Evolutionary conservation across 2,888 invertebrate species (phyloP).

Genomic region (Chymomyza procnemis): DNA sequence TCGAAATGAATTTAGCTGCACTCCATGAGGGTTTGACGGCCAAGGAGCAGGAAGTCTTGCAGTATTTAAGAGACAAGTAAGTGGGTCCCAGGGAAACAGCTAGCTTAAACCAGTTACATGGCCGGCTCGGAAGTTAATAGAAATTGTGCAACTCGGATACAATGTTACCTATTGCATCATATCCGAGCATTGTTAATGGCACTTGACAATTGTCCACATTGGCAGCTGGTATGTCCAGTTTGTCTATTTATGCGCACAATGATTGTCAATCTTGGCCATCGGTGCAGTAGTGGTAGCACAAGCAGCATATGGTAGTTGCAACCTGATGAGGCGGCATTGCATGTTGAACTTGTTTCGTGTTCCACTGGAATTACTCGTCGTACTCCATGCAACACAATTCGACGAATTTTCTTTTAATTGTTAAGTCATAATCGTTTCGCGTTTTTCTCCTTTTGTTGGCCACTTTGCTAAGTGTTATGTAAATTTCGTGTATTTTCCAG

Average conservation of each 20-base stretch:
- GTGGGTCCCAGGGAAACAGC: constrained; percentile 36
- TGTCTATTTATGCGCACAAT: constrained; percentile 44
- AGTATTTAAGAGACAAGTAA: constrained; percentile 83
- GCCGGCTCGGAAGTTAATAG: constrained; percentile 55
- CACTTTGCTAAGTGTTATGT: constrained; percentile 26
- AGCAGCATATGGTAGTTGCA: constrained; percentile 32
- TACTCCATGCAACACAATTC: neutral
- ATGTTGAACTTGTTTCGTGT: constrained; percentile 47
- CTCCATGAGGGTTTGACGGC: constrained; percentile 82
- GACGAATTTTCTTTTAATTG: neutral
- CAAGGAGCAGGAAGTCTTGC: constrained; percentile 83
- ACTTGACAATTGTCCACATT: neutral
- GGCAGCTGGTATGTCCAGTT: constrained; percentile 10
- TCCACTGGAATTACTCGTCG: constrained; percentile 16
- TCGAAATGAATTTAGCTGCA: constrained; percentile 83
- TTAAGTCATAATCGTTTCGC: neutral
- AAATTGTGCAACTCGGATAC: constrained; percentile 76
- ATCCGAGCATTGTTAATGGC: neutral
- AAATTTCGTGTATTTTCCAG: constrained; percentile 78
- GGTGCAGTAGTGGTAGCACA: constrained; percentile 73
- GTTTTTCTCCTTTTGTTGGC: constrained; percentile 8
- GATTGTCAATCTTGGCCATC: constrained; percentile 67
- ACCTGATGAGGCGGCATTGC: constrained; percentile 9
- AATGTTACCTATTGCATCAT: constrained; percentile 64
- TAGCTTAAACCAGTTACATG: neutral